These are phyloP conservation scores for Pseudococcus jackbeardsleyi DNA, from an alignment of 2,888 invertebrate species.

Conservation along the genomic window DNA sequence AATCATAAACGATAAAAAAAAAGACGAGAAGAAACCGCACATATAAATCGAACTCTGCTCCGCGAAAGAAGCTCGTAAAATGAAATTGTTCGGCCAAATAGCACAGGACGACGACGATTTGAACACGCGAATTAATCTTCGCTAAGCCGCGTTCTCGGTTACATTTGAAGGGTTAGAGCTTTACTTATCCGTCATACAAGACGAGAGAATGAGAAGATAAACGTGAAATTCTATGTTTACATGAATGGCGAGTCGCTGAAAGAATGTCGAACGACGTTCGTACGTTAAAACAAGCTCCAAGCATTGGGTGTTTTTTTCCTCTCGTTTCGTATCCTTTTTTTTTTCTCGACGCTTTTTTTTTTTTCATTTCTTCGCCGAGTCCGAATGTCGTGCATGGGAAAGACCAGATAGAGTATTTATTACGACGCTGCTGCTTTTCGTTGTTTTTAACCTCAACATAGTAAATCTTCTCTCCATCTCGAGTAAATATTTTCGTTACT, in stretches of 20 bases:
- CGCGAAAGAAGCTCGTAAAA: constrained; percentile 9
- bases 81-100: constrained; percentile 1
- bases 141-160: constrained; percentile 43
- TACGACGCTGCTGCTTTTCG: not conserved
- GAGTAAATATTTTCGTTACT: constrained; percentile 47
- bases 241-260: constrained; percentile 45
- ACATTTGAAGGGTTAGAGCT: constrained; percentile 33
- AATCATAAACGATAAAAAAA: not conserved
- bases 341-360: not conserved
- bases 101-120: not conserved
- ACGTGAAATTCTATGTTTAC: constrained; percentile 46
- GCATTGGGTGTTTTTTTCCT: not conserved
- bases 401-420: not conserved
- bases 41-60: not conserved
- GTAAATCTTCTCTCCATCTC: constrained; percentile 31
- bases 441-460: not conserved
- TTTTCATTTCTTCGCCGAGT: not conserved
- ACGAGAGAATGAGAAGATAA: constrained; percentile 27
- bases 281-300: not conserved
- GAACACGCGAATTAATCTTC: constrained; percentile 43
- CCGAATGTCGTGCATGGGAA: not conserved
- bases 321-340: too few species aligned
- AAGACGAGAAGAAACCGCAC: not conserved
- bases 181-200: constrained; percentile 36
- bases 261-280: constrained; percentile 41